Evolutionary conservation across 2,888 invertebrate genomes (phyloP), one percentile per base, ranked within the genome.

Genomic region (Phorcus lineatus): DNA sequence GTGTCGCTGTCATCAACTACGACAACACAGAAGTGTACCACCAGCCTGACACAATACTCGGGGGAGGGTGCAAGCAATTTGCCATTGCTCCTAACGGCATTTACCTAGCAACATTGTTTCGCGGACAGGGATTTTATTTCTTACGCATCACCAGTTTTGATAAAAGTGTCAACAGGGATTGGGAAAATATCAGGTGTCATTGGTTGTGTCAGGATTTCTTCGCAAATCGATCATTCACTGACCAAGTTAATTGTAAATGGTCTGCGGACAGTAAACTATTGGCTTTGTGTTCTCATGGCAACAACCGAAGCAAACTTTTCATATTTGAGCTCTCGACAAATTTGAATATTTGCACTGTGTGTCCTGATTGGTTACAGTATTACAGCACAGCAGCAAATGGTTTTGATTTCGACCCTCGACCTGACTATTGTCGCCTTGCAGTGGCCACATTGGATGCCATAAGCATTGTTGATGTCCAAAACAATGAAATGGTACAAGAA

Each of bases 71-170:
- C 80, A 84, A 82, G 57, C 86, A 80, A 79, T 88, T 86, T 74
- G 85, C 88, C n/a, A 83, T 90, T 57, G 86, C 90, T 52, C 89
- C 89, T 6, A 86, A 90, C 84, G 91, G 90, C n/a, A 77, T 81
- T 31, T 81, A 76, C 70, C 75, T 88, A 19, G 90, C 88, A 13
- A 85, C 88, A 17, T 47, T 91, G 57, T 82, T 84, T 17, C 84
- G 87, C 70, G 81, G 66, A 55, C 84, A 55, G 54, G 82, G 74
- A 36, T 79, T 57, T 36, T 84, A 80, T 66, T 81, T 80, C 70
- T 55, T 85, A 19, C 81, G 83, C 66, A 22, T 75, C 6, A 53
- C 76, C n/a, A 3, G 40, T 13, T 54, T 84, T 22, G 76, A 82
- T 66, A 22, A 55, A 13, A 36, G 62, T 6, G 9, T 47, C 17